phyloP scores from a whole-genome alignment of 2,888 invertebrate species.

The Tubulanus polymorphus region DNA sequence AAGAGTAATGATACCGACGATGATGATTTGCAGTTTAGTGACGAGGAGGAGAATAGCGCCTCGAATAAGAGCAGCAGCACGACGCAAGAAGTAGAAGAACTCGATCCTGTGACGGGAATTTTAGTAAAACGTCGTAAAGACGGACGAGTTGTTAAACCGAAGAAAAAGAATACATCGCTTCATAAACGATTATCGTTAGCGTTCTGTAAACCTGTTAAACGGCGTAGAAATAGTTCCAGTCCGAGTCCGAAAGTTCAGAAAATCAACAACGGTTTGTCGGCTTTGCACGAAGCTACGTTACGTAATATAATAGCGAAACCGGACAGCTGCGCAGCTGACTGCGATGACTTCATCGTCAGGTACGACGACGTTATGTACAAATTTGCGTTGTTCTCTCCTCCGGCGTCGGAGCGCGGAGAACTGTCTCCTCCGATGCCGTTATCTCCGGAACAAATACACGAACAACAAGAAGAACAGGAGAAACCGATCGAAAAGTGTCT shows the following conservation, averaged over 20 bases:
- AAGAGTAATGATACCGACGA: too few species aligned
- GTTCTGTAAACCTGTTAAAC: too few species aligned
- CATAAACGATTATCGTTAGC: too few species aligned
- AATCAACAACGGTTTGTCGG: conserved; percentile 34
- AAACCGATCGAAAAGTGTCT: neutral
- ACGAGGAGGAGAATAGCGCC: neutral
- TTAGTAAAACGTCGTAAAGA: too few species aligned
- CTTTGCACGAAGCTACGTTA: conserved; percentile 43
- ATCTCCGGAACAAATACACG: conserved; percentile 31
- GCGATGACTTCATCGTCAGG: conserved; percentile 22
- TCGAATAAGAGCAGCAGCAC: neutral
- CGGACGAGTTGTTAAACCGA: neutral
- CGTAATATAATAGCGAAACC: conserved; percentile 32
- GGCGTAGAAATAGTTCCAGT: conserved; percentile 18
- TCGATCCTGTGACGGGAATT: neutral
- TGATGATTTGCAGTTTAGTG: too few species aligned
- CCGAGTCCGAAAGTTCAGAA: conserved; percentile 19
- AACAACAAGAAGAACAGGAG: neutral
- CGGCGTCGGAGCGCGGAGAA: conserved; percentile 29
- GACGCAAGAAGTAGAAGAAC: neutral
- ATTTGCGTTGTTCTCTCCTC: conserved; percentile 38
- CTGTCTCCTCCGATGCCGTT: conserved; percentile 35
- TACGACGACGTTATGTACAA: conserved; percentile 39
- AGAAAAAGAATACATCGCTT: neutral
- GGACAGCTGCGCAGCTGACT: conserved; percentile 22